phyloP scores from a whole-genome alignment of 1,140 invertebrate species.

The Philotrypesis tridentata region DNA sequence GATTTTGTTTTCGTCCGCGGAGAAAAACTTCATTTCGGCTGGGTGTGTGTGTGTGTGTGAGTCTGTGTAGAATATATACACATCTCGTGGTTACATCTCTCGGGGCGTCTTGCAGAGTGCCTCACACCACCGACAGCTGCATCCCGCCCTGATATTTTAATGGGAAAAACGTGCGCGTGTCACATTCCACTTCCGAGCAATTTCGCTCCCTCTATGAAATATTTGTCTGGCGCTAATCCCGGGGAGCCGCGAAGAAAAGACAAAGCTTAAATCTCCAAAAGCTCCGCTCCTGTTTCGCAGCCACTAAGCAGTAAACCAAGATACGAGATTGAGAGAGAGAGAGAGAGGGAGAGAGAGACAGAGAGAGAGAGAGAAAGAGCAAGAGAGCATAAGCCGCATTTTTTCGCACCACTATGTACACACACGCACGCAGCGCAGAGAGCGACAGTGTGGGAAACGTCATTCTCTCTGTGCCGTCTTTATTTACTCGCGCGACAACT shows the following conservation, averaged over 20 bases:
- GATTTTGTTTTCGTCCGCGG: not conserved
- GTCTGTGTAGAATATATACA: no score
- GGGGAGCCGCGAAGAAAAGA: not conserved
- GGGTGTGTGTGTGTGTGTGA: no score
- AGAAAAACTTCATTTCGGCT: not conserved
- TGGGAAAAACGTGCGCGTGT: not conserved
- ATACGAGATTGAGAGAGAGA: not conserved
- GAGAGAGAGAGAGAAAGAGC: no score
- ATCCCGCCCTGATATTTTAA: no score
- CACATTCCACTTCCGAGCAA: not conserved
- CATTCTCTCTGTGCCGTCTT: not conserved
- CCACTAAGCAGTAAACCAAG: not conserved
- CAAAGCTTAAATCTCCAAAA: not conserved
- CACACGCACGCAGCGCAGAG: no score
- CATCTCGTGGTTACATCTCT: no score
- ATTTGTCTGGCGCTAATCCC: not conserved
- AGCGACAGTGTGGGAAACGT: not conserved
- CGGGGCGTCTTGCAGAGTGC: no score
- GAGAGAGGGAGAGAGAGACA: no score
- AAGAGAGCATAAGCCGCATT: not conserved
- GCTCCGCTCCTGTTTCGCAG: not conserved
- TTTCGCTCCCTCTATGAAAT: not conserved
- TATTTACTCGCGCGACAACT: slow-evolving; percentile 1
- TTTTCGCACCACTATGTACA: not conserved
- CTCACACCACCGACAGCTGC: no score